Conservation (phyloP, 2,797 vertebrate species). For the Brachymystax lenok region DNA sequence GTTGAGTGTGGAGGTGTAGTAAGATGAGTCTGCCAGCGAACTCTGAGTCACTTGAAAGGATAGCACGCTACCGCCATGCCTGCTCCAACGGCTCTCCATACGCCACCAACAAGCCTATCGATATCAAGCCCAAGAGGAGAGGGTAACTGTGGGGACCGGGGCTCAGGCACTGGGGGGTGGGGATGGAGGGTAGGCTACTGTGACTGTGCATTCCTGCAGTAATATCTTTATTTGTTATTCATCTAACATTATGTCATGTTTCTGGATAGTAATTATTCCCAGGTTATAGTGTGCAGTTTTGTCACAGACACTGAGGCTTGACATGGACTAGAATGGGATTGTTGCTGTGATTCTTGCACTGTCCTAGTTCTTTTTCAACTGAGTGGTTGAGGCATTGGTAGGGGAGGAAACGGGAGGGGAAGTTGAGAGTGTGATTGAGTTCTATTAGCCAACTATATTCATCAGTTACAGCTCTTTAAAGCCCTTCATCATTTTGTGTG, state of each 20-base stretch:
- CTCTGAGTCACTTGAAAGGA: slow-evolving; percentile 87
- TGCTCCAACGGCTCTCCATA: slow-evolving; percentile 86
- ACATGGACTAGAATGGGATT: not conserved
- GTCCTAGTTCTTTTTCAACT: not conserved
- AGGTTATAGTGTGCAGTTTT: not conserved
- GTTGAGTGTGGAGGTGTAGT: slow-evolving; percentile 4
- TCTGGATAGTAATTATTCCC: not conserved
- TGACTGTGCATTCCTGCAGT: slow-evolving; percentile 10
- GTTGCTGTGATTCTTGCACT: not conserved
- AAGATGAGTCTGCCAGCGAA: slow-evolving; percentile 89
- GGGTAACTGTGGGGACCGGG: slow-evolving; percentile 74
- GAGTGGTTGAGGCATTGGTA: not conserved
- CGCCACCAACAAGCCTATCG: slow-evolving; percentile 93
- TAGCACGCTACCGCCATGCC: slow-evolving; percentile 84
- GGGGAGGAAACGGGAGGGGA: not conserved
- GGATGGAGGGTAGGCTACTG: not conserved
- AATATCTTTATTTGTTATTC: not conserved
- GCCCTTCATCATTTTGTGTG: slow-evolving; percentile 7
- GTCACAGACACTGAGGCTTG: not conserved
- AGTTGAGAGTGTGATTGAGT: not conserved
- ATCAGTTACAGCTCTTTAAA: slow-evolving; percentile 39
- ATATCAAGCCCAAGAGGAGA: slow-evolving; percentile 92
- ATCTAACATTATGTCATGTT: not conserved
- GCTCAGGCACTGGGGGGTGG: not conserved
- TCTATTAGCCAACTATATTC: slow-evolving; percentile 14